Base-by-base conservation (phyloP, 2,888 invertebrate genomes). In the Ormyrus pomaceus region DNA sequence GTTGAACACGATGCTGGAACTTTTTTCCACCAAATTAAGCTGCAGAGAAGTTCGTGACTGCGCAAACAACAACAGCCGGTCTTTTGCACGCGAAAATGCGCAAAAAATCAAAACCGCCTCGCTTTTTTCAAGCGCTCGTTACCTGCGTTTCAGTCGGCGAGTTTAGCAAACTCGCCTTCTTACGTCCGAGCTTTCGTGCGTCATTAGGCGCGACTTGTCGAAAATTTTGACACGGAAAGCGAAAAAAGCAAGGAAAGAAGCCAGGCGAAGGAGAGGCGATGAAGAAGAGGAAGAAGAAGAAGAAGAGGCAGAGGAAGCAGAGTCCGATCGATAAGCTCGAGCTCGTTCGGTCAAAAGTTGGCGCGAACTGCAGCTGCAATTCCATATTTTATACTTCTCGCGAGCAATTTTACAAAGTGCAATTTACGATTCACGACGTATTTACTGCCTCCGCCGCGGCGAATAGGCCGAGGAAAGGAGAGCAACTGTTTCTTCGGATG, bases 401-500 rank as follows among this genome's bases (percentile, higher is more conserved):
- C 71, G 46, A 53, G 76, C 71, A 76, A 80, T 80, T 80, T 75
- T 72, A 58, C 80, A 75, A 71, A 80, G 71, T 80, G 72, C 76
- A 80, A 80, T 80, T 80, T 76, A 76, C 72, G 66, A 80, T 66
- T 62, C 74, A 70, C 56, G 59, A 68, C 61, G 64, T 79, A 79
- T 73, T 79, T 68, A 68, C 68, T 56, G 9, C 69, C 59, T 55
- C 50, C 46, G 59, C 56, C 50, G 19, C 10, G 10, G 34, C 34
- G 34, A 46, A 55, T 48, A 46, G 9, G n/a, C 19, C 6, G 19
- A 7, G 7, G n/a, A n/a, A 5, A 53, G 46, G 34, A 45, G 55
- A 55, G 48, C 64, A 45, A 50, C 13, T 59, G 11, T 66, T 73
- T 62, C 55, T 66, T 58, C 51, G 59, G n/a, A 61, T 55, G 34